Percentiles rank a stretch among this genome's conserved stretches.
Evolutionary conservation across 2,888 invertebrate species (phyloP).

Genomic region (Drosophila meridiana): DNA sequence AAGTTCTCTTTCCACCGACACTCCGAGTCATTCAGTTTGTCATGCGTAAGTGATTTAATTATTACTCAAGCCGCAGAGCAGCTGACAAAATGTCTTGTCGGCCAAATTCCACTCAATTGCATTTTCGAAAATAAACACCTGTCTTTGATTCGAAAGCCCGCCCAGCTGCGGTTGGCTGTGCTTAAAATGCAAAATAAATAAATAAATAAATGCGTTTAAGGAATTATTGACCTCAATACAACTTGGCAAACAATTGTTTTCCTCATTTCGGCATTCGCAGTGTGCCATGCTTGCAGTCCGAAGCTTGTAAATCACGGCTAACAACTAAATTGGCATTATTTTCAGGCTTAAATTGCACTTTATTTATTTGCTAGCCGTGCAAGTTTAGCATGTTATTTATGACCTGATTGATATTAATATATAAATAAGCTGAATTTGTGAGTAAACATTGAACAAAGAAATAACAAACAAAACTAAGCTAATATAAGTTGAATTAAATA

Average conservation of each 20-base stretch:
- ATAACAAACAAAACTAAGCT: background rate
- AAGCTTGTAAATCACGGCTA: conserved; percentile 19
- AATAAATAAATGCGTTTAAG: conserved; percentile 39
- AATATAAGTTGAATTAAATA: background rate
- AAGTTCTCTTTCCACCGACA: conserved; percentile 7
- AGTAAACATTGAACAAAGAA: background rate
- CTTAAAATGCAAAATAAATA: conserved; percentile 49
- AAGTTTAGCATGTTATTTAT: conserved; percentile 14
- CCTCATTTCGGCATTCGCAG: background rate
- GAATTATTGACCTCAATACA: conserved; percentile 19
- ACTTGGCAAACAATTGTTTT: conserved; percentile 11
- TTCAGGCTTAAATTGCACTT: conserved; percentile 6
- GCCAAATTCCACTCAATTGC: conserved; percentile 49
- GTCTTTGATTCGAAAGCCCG: conserved; percentile 29
- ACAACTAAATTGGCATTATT: conserved; percentile 27
- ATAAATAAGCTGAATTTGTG: background rate
- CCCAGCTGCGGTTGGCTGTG: conserved; percentile 32
- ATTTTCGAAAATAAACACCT: conserved; percentile 56
- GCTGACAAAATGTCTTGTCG: conserved; percentile 47
- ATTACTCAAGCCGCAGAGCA: conserved; percentile 46
- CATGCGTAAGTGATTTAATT: conserved; percentile 52
- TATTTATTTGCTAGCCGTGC: conserved; percentile 29
- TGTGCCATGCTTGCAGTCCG: conserved; percentile 1
- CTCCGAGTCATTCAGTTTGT: conserved; percentile 3
- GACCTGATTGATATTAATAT: background rate